Percentiles rank a stretch among this genome's conserved stretches.
Evolutionary conservation across 2,888 invertebrate species (phyloP).

Genomic region (Caenorhabditis doughertyi): DNA sequence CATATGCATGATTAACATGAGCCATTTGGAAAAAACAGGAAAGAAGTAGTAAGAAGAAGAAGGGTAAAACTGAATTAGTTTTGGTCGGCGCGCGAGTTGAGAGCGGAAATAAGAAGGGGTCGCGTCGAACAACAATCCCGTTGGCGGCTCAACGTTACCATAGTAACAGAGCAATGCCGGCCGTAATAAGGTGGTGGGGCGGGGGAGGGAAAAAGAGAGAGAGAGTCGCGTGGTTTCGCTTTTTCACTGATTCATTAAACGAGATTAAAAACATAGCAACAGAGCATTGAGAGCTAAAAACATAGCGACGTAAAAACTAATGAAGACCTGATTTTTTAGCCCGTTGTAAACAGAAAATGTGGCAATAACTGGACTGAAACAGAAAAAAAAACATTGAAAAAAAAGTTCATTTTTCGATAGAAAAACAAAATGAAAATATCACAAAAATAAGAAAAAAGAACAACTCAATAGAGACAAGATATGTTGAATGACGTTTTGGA

Average conservation of each 20-base stretch:
- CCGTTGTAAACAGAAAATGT: too few relatives aligned
- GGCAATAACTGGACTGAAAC: too few relatives aligned
- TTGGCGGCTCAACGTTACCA: slow-evolving; percentile 7
- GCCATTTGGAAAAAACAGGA: slow-evolving; percentile 6
- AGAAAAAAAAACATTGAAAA: not conserved
- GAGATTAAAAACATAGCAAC: not conserved
- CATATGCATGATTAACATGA: slow-evolving; percentile 24
- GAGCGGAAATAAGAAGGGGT: too few relatives aligned
- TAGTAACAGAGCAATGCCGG: not conserved
- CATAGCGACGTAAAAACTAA: too few relatives aligned
- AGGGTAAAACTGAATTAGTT: not conserved
- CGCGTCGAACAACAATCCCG: slow-evolving; percentile 17
- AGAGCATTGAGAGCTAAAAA: too few relatives aligned
- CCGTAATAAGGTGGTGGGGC: not conserved
- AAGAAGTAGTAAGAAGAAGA: not conserved
- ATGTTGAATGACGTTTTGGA: slow-evolving; percentile 22
- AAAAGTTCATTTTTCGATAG: not conserved
- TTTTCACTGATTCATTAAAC: not conserved
- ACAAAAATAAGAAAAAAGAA: not conserved
- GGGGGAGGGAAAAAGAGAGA: not conserved
- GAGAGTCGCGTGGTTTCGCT: not conserved
- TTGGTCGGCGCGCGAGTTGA: too few relatives aligned
- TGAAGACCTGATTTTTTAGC: too few relatives aligned
- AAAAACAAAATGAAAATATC: not conserved
- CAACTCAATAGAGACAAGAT: not conserved